phyloP scores from a whole-genome alignment of 2,888 invertebrate species.

The Luperina nickerlii region DNA sequence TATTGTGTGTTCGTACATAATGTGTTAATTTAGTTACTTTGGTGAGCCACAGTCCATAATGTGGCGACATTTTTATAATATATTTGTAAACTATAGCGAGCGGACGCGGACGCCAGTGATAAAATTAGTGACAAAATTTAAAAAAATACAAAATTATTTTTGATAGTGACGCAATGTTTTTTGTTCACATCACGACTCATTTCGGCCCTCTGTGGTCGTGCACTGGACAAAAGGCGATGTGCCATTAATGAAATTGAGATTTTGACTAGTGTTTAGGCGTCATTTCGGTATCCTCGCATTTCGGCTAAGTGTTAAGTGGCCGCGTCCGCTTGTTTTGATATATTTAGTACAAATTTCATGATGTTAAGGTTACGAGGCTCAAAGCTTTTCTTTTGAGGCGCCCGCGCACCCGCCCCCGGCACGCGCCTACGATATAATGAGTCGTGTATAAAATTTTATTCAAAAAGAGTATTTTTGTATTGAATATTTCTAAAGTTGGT shows the following conservation, averaged over 20 bases:
- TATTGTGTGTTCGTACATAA: conserved; percentile 75
- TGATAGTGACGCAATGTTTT: conserved; percentile 74
- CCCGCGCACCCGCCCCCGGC: conserved; percentile 78
- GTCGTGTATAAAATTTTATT: conserved; percentile 90
- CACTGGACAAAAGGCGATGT: conserved; percentile 67
- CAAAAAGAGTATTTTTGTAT: conserved; percentile 91
- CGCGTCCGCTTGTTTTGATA: conserved; percentile 89
- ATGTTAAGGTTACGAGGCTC: conserved; percentile 90
- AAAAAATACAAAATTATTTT: conserved; percentile 88
- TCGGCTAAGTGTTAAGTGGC: conserved; percentile 89
- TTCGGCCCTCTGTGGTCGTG: conserved; percentile 66
- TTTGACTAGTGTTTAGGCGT: conserved; percentile 89
- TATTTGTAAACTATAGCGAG: conserved; percentile 89
- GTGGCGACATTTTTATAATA: conserved; percentile 85
- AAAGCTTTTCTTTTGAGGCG: conserved; percentile 89
- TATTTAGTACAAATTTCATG: conserved; percentile 91
- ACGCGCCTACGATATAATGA: conserved; percentile 83
- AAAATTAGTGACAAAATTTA: conserved; percentile 88
- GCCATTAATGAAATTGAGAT: conserved; percentile 75
- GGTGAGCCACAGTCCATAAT: conserved; percentile 81
- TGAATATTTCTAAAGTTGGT: conserved; percentile 91
- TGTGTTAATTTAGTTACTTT: conserved; percentile 80
- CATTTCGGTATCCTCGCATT: conserved; percentile 90
- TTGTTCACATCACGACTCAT: conserved; percentile 64
- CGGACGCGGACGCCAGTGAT: conserved; percentile 89